Conservation (phyloP, 2,113 vertebrate species). For the Trachemys scripta region DNA sequence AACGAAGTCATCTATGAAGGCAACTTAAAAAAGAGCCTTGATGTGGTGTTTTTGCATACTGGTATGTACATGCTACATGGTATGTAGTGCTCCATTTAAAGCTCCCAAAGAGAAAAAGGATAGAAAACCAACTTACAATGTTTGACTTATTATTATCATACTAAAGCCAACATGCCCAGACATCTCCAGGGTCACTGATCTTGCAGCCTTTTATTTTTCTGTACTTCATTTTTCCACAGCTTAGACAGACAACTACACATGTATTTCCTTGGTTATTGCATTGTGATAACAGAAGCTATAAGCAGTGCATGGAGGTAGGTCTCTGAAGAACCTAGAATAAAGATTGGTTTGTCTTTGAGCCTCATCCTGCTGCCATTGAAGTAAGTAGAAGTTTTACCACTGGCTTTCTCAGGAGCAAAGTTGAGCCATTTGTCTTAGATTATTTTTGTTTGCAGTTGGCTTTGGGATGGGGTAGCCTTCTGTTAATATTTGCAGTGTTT, state of each 20-base stretch:
- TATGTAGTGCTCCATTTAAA: not conserved
- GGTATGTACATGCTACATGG: accelerated
- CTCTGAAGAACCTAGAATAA: not conserved
- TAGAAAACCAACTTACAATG: no score
- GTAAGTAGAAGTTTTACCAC: not conserved
- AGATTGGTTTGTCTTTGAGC: not conserved
- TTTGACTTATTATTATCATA: not conserved
- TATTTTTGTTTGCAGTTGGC: not conserved
- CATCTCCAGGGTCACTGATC: not conserved
- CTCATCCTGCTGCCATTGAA: not conserved
- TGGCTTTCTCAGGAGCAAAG: not conserved
- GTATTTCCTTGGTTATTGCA: not conserved
- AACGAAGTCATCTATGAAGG: not conserved
- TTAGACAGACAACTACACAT: accelerated
- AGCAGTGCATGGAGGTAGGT: accelerated
- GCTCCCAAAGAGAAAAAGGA: not conserved
- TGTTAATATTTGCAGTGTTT: not conserved
- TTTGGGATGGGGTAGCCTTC: not conserved
- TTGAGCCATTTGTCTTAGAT: not conserved
- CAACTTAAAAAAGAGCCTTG: not conserved
- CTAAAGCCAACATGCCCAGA: not conserved
- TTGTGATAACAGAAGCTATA: not conserved
- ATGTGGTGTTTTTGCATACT: not conserved
- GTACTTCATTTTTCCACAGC: not conserved
- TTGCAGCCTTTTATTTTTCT: not conserved